These are phyloP conservation scores for Prionace glauca DNA, from an alignment of 2,797 vertebrate genomes.

Conservation along the genomic window DNA sequence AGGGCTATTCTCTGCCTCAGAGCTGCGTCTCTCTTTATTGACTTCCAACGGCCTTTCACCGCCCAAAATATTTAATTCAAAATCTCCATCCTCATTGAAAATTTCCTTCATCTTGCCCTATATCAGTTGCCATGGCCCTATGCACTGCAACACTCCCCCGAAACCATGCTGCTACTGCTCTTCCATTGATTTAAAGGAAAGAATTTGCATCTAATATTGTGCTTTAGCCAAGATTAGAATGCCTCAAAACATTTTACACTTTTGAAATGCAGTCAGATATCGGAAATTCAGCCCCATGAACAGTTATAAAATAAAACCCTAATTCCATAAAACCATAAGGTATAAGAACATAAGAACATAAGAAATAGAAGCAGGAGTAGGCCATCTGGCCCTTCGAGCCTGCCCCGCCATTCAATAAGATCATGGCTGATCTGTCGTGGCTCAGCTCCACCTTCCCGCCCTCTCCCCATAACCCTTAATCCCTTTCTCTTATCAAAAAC, in stretches of 20 bases:
- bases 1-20: too few species aligned
- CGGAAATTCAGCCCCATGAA: too few species aligned
- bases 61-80: not conserved
- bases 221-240: not conserved
- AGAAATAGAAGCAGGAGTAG: too few species aligned
- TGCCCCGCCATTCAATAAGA: too few species aligned
- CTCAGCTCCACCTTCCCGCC: too few species aligned
- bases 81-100: not conserved
- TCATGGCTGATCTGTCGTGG: too few species aligned
- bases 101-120: not conserved
- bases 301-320: too few species aligned
- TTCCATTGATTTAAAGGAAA: not conserved
- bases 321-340: too few species aligned
- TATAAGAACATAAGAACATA: too few species aligned
- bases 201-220: not conserved
- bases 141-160: not conserved
- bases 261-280: not conserved
- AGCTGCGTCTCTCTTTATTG: not conserved
- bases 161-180: not conserved
- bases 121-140: not conserved
- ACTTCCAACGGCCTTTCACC: not conserved
- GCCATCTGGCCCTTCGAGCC: too few species aligned
- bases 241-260: not conserved
- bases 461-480: too few species aligned
- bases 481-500: too few species aligned